Conservation (phyloP, 1,140 invertebrate genomes). For the Diachasmimorpha longicaudata region DNA sequence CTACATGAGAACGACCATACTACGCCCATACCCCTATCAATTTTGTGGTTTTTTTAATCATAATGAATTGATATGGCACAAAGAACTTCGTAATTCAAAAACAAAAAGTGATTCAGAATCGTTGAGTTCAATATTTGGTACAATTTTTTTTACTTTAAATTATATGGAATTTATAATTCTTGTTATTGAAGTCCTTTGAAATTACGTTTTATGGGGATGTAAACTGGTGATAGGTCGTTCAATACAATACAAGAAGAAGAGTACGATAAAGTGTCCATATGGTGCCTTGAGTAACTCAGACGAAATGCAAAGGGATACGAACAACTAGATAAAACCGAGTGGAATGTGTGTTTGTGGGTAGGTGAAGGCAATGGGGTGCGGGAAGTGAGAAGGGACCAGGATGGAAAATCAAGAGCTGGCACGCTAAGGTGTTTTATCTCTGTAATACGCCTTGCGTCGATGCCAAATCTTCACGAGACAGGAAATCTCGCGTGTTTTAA, state of each 20-base stretch:
- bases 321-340: neutral
- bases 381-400: neutral
- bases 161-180: no score
- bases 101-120: no score
- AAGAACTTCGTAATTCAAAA: no score
- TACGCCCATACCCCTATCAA: no score
- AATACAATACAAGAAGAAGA: neutral
- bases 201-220: neutral
- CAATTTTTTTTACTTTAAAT: neutral
- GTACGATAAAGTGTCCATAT: neutral
- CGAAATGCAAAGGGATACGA: neutral
- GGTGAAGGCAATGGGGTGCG: neutral
- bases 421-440: slow-evolving; percentile 6
- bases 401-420: neutral
- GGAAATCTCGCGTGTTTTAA: slow-evolving; percentile 3
- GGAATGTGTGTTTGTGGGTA: neutral
- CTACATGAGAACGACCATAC: no score
- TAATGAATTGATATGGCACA: no score
- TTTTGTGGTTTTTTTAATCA: no score
- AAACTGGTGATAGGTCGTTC: neutral
- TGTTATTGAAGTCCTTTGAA: no score
- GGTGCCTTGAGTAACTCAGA: neutral
- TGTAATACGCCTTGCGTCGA: neutral
- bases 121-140: no score
- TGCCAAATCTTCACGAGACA: neutral